Evolutionary conservation across 2,888 invertebrate species (phyloP).

Genomic region (Proisotoma minuta): DNA sequence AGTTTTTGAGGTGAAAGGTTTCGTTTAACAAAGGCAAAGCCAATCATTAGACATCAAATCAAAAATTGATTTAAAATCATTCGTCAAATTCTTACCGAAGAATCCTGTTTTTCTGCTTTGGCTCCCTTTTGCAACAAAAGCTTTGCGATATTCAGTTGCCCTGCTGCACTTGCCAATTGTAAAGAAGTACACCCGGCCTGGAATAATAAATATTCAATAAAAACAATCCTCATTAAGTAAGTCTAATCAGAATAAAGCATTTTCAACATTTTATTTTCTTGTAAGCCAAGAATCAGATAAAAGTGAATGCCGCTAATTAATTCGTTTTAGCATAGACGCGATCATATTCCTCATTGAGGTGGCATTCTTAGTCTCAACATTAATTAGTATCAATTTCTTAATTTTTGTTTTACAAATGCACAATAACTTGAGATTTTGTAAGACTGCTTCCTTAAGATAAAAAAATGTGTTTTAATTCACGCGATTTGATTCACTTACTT

Average conservation of each 20-base stretch:
- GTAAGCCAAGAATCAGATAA: background rate
- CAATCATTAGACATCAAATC: constrained; percentile 9
- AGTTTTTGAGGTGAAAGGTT: background rate
- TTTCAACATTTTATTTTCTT: background rate
- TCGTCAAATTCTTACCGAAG: constrained; percentile 59
- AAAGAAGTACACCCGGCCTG: constrained; percentile 69
- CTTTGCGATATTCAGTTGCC: constrained; percentile 69
- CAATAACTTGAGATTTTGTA: too few relatives aligned
- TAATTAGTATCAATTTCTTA: too few relatives aligned
- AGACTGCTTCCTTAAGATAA: too few relatives aligned
- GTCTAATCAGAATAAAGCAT: too few relatives aligned
- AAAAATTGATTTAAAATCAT: background rate
- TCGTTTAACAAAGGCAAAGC: background rate
- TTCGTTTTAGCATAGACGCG: too few relatives aligned
- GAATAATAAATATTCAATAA: constrained; percentile 46
- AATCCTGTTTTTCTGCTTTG: constrained; percentile 68
- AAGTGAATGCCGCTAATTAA: too few relatives aligned
- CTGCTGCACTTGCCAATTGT: constrained; percentile 77
- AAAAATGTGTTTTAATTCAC: constrained; percentile 7
- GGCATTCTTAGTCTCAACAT: too few relatives aligned
- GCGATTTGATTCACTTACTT: constrained; percentile 23
- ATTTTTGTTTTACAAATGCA: too few relatives aligned
- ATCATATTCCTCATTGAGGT: too few relatives aligned
- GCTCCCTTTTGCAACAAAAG: constrained; percentile 65
- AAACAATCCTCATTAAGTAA: constrained; percentile 13